Evolutionary conservation across 2,113 vertebrate species (phyloP).

Genomic region (Heteronetta atricapilla): DNA sequence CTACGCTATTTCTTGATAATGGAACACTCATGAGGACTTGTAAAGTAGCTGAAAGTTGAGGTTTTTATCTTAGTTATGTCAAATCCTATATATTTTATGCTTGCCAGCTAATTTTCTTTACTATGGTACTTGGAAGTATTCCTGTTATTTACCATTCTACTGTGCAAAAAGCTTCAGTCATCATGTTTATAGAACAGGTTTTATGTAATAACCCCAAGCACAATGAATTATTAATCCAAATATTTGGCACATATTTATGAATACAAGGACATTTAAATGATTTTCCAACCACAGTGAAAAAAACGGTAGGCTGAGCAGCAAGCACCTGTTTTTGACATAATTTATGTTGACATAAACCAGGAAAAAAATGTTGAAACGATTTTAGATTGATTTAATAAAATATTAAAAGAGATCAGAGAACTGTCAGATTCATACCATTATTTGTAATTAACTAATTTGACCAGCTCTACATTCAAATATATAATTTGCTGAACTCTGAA

Average conservation of each 20-base stretch:
- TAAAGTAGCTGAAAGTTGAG: not conserved
- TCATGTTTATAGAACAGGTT: not conserved
- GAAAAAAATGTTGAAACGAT: not conserved
- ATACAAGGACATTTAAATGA: not conserved
- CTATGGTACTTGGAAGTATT: not conserved
- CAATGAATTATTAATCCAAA: not conserved
- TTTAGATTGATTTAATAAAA: not conserved
- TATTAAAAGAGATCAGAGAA: not conserved
- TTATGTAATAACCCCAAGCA: not conserved
- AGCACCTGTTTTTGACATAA: not conserved
- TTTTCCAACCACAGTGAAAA: not conserved
- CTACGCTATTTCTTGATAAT: not conserved
- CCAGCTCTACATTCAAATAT: not conserved
- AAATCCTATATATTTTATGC: not conserved
- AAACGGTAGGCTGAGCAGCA: not conserved
- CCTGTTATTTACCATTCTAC: not conserved
- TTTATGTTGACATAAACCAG: not conserved
- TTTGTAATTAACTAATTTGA: conserved; percentile 1
- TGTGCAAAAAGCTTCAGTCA: not conserved
- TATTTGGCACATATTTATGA: not conserved
- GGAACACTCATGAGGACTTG: not conserved
- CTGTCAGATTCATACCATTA: not conserved
- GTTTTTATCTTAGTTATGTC: not conserved
- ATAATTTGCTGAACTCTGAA: not conserved
- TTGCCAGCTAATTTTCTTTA: not conserved